These are phyloP conservation scores for Dermatophagoides farinae DNA, from an alignment of 1,140 invertebrate genomes.

Conservation along the genomic window DNA sequence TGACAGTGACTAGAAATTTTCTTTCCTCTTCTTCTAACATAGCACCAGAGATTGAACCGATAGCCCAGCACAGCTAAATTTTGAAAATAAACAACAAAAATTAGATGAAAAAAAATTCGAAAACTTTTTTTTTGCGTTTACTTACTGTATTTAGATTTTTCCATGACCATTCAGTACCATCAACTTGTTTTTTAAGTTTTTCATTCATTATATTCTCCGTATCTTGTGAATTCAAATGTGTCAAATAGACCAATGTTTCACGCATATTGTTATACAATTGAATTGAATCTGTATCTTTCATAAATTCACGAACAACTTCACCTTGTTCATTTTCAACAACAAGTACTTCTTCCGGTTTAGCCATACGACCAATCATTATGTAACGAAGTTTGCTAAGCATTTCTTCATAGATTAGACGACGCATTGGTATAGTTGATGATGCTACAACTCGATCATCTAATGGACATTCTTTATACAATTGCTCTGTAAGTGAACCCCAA, in stretches of 20 bases:
- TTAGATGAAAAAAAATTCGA: background rate
- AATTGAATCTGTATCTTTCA: constrained; percentile 99
- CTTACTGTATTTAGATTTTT: constrained; percentile 89
- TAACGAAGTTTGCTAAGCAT: constrained; percentile 77
- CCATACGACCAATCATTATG: constrained; percentile 99
- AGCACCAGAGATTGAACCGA: constrained; percentile 95
- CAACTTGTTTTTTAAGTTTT: constrained; percentile 96
- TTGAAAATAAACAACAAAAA: constrained; percentile 10
- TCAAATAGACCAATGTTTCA: constrained; percentile 93
- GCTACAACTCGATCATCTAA: background rate
- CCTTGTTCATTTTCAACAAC: constrained; percentile 99
- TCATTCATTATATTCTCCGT: constrained; percentile 98
- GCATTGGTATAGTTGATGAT: constrained; percentile 9
- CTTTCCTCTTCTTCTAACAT: constrained; percentile 99
- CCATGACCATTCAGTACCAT: constrained; percentile 98
- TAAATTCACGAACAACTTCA: constrained; percentile 95
- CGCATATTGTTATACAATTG: constrained; percentile 99
- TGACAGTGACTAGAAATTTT: constrained; percentile 94
- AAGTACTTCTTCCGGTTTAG: constrained; percentile 98
- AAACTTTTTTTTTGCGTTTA: constrained; percentile 5
- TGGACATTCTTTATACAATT: constrained; percentile 43
- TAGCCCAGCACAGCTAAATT: constrained; percentile 82
- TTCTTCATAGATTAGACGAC: constrained; percentile 49
- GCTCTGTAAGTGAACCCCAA: constrained; percentile 79
- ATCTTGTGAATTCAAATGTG: constrained; percentile 91